Base-by-base conservation (phyloP, 2,113 vertebrate genomes). In the Podarcis cretensis region DNA sequence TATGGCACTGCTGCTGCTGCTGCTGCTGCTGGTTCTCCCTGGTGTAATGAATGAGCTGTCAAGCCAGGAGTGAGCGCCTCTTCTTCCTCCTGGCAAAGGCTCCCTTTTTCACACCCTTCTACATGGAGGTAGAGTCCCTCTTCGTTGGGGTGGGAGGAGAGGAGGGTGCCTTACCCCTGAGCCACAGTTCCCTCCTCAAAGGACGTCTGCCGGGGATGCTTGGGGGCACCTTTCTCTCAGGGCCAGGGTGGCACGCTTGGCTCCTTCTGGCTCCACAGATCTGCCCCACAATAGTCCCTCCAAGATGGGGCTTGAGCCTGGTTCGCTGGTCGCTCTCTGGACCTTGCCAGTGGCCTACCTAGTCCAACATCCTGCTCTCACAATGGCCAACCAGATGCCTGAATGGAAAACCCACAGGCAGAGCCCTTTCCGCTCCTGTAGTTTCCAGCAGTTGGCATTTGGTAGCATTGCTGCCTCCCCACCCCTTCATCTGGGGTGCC, bases 11-110 rank as follows among this genome's bases (percentile, higher is more conserved):
- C 10, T 93, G 93, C 93, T 94, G 95, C 89, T 94, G 94, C 92
- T 93, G 92, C 37, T 40, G 37, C 37, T 48, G 48, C 10, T 54
- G 93, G 95, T 95, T 95, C 91, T 96, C 86, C 92, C 94, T 93
- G 91, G 89, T 95, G 95, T 63, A 20, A 96, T 96, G 95, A 96
- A 96, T 96, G 94, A 96, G 94, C 84, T 96, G 92, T 95, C 93
- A 94, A 86, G 89, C 94, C 86, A 93, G 91, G 95, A 92, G 94
- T 86, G 48, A 54, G 48, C 89, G 92, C 92, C 93, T 95, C 32
- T 94, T 91, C 91, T 93, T 89, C 59, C 90, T 95, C 93, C 86
- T 93, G 93, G 94, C 91, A 95, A 92, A 94, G 89, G 89, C 94
- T 6, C 96, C 92, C 95, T 91, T 93, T 94, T 95, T 88, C 93